Base-by-base conservation (phyloP, 2,113 vertebrate genomes). In the Agapornis roseicollis region DNA sequence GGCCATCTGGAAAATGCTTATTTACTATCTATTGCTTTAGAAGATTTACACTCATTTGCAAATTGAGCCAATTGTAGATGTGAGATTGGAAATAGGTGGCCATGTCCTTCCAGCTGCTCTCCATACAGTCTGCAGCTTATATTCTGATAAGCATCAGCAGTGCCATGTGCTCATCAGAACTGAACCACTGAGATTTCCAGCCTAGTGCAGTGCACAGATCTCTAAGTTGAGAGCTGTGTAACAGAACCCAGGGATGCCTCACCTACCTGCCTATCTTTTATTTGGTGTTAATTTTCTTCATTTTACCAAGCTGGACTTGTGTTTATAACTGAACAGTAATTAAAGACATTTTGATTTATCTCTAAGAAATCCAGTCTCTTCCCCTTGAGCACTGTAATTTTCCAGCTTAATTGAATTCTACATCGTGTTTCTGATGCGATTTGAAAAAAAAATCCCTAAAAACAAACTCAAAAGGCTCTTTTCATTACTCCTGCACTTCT, bases 381-480 rank as follows among this genome's bases (percentile, higher is more conserved):
- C 52, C 71, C 85, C 94, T 90, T 73, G 80, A 94, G 91, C 49
- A 50, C 80, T 89, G 24, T 39, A 50, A 90, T 95, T 95, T 94
- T 93, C 76, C 83, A 79, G 13, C 63, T 92, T 93, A 91, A 96
- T 87, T 95, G 85, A 96, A 97, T 91, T 92, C 58, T 89, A 58
- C 77, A 52, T 85, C 50, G 77, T 74, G 69, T 94, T 96, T 85
- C 94, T 77, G 72, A 95, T 69, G 74, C 53, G 84, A 92, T 94
- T 97, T 92, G 58, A 39, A 96, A 93, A 94, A 39, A 96, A 93
- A 94, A 95, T 80, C 74, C 74, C 61, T 85, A 76, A 46, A 92
- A 96, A 96, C 84, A 93, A 96, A 89, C 39, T 91, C 58, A 0
- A 80, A 95, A 94, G 78, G 35, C 61, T 94, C 61, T 90, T 92